Percentiles rank a stretch among this genome's conserved stretches.
Evolutionary conservation across 2,888 invertebrate species (phyloP).

Genomic region (Acleris holmiana): DNA sequence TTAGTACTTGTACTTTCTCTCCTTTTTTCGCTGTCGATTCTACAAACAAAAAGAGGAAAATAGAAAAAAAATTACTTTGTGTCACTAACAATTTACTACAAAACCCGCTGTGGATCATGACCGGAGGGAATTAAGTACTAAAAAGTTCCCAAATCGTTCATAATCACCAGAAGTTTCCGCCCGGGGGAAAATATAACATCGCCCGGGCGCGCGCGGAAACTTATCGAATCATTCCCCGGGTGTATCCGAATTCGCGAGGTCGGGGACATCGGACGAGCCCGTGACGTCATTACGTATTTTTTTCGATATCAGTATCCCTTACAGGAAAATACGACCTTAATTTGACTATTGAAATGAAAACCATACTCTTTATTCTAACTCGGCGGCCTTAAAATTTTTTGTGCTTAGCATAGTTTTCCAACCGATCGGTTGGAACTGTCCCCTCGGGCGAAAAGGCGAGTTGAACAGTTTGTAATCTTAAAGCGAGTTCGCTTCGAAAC

Average conservation of each 20-base stretch:
- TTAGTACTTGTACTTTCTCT: no score
- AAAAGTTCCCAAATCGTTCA: slow-evolving; percentile 33
- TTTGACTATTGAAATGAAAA: slow-evolving; percentile 24
- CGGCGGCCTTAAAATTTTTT: background rate
- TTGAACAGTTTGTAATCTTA: slow-evolving; percentile 25
- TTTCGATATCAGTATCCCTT: background rate
- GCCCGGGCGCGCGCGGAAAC: slow-evolving; percentile 23
- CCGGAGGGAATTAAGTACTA: slow-evolving; percentile 30
- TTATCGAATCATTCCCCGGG: slow-evolving; percentile 32
- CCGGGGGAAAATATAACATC: slow-evolving; percentile 28
- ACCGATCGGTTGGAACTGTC: background rate
- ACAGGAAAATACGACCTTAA: background rate
- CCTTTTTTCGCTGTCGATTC: no score
- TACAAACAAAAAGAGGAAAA: background rate
- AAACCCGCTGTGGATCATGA: slow-evolving; percentile 4
- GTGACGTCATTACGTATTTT: slow-evolving; percentile 25
- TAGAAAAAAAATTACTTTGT: background rate
- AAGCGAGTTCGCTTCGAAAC: slow-evolving; percentile 2
- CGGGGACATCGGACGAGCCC: background rate
- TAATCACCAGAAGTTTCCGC: slow-evolving; percentile 36
- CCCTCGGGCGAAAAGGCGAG: slow-evolving; percentile 15
- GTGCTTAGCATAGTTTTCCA: slow-evolving; percentile 12
- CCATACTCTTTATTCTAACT: slow-evolving; percentile 10
- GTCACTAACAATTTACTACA: slow-evolving; percentile 5
- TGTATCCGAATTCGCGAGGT: slow-evolving; percentile 1